phyloP scores from a whole-genome alignment of 1,140 invertebrate species.

The Rhyacophila brunnea region DNA sequence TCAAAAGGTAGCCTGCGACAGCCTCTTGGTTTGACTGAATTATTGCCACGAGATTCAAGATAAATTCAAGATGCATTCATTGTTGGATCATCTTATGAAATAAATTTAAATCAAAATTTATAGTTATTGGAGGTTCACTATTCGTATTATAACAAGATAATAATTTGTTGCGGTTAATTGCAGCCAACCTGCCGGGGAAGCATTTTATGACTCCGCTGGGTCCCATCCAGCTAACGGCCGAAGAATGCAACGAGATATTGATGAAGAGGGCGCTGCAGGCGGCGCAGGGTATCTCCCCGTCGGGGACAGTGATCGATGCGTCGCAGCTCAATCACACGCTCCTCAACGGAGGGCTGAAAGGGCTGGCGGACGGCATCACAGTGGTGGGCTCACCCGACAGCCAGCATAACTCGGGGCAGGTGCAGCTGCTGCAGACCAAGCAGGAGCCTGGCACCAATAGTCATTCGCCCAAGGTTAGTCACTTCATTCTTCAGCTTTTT shows the following conservation, averaged over 20 bases:
- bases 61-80: too few relatives aligned
- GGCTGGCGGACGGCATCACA: constrained; percentile 36
- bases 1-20: too few relatives aligned
- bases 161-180: too few relatives aligned
- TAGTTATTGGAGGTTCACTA: too few relatives aligned
- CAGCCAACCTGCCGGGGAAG: constrained; percentile 41
- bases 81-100: too few relatives aligned
- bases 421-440: constrained; percentile 56
- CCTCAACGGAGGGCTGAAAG: constrained; percentile 47
- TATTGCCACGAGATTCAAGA: too few relatives aligned
- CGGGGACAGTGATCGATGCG: constrained; percentile 50
- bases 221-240: constrained; percentile 68
- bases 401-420: constrained; percentile 47
- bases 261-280: constrained; percentile 63
- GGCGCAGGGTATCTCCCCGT: constrained; percentile 45
- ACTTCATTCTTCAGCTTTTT: too few relatives aligned
- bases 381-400: constrained; percentile 42
- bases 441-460: constrained; percentile 60
- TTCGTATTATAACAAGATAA: too few relatives aligned
- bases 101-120: too few relatives aligned
- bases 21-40: too few relatives aligned
- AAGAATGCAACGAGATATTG: constrained; percentile 75
- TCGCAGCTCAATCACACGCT: constrained; percentile 50
- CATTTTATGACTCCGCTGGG: constrained; percentile 66
- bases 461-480: constrained; percentile 55